Base-by-base conservation (phyloP, 2,888 invertebrate species). In the Ptychoptera contaminata region DNA sequence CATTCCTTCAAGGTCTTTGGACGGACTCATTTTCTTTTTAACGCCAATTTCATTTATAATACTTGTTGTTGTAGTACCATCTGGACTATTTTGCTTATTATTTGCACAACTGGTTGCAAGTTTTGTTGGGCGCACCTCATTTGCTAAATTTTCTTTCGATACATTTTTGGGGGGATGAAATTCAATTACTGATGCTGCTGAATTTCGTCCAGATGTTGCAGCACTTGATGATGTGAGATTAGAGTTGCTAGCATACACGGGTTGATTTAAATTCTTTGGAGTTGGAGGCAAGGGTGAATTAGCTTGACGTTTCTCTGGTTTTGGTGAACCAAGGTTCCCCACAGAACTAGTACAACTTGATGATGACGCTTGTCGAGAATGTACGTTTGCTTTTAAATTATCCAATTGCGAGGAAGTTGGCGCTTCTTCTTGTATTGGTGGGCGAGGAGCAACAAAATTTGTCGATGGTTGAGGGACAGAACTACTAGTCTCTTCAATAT, bases 221-320 rank as follows among this genome's bases (percentile, higher is more conserved):
- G 54, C 51, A 47, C 51, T 49, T 11, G 51, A 59, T 8, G 64
- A 64, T 11, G 65, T 55, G 6, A 65, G 53, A 53, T 62, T 65
- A 36, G 55, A 56, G 37, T 56, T 63, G 47, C 63, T 64, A 1
- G 52, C 50, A 30, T 55, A 47, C 48, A 55, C 45, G 2, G 41
- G 32, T 16, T 47, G 40, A 36, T 46, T 36, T 15, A 51, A 47
- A 47, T 49, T 52, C 46, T 65, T 65, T 12, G 84, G 84, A 2
- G 86, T 84, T 3, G 87, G 87, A 6, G 88, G 88, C 29, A 88
- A 63, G 0, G 88, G 90, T 0, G 87, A 88, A 62, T 90, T 90
- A 1, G 88, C 88, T 61, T 86, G 86, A 2, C 90, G 74, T 65
- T 88, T 86, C 63, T 90, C 88, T 0, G 87, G 87, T 60, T 88